Percentiles rank a stretch among this genome's conserved stretches.
Evolutionary conservation across 2,888 invertebrate species (phyloP).

Genomic region (Nipponacmea schrenckii): DNA sequence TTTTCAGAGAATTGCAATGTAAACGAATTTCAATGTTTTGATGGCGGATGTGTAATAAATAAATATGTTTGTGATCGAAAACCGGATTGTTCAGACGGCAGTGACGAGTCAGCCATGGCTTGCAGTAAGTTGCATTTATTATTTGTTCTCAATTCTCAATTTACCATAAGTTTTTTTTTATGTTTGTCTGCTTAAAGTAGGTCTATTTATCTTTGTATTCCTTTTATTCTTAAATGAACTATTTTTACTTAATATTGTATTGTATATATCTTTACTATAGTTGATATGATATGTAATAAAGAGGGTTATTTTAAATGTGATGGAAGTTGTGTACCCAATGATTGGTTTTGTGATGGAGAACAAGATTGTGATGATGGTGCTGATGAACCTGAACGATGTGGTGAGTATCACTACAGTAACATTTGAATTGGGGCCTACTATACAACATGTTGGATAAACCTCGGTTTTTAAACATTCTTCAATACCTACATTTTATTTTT

Average conservation of each 20-base stretch:
- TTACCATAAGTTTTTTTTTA: no score
- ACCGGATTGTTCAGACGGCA: neutral
- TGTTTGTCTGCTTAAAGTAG: no score
- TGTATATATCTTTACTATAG: neutral
- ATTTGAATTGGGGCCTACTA: no score
- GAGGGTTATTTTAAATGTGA: conserved; percentile 2
- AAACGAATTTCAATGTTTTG: neutral
- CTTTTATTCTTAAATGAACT: no score
- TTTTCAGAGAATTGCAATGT: neutral
- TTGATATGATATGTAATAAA: neutral
- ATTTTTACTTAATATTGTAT: no score
- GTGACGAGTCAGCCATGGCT: neutral
- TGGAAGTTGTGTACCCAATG: neutral
- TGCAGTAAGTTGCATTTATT: neutral
- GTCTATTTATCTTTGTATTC: no score
- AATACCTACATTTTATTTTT: no score
- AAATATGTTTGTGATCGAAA: neutral
- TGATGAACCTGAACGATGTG: neutral
- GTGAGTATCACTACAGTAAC: neutral
- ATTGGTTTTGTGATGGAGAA: conserved; percentile 1
- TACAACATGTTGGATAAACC: no score
- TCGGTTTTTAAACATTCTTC: no score
- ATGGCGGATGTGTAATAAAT: neutral
- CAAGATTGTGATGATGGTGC: neutral
- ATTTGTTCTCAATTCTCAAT: no score